Percentiles rank a stretch among this genome's conserved stretches.
These are phyloP conservation scores for Nesoenas mayeri DNA, from an alignment of 2,113 vertebrate genomes.

Conservation along the genomic window DNA sequence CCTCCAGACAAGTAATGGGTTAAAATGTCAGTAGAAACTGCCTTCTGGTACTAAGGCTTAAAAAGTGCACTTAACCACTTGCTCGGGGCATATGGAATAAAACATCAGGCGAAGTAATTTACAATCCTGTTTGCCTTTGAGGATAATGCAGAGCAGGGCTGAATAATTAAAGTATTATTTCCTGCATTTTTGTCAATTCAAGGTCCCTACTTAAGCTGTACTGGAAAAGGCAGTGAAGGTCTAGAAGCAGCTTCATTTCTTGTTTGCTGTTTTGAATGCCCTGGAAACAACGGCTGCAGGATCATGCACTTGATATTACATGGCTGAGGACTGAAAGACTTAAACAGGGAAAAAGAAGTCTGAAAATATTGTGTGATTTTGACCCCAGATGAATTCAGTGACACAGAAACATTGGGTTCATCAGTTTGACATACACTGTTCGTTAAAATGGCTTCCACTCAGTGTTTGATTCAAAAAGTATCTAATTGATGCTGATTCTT, in stretches of 20 bases:
- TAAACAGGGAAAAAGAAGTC: constrained; percentile 6
- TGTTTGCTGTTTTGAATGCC: constrained; percentile 25
- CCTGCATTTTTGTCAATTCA: constrained; percentile 56
- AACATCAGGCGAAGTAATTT: constrained; percentile 65
- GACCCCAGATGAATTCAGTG: constrained; percentile 22
- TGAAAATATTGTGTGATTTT: constrained; percentile 45
- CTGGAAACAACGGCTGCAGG: background rate
- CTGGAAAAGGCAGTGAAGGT: constrained; percentile 39
- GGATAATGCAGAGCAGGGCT: constrained; percentile 59
- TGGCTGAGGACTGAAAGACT: background rate
- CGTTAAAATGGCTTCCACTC: constrained; percentile 45
- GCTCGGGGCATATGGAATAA: constrained; percentile 61
- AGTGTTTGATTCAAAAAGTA: background rate
- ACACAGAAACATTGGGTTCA: constrained; percentile 28
- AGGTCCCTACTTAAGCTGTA: constrained; percentile 39
- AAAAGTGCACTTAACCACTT: constrained; percentile 76
- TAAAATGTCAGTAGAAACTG: constrained; percentile 64
- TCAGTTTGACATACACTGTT: constrained; percentile 26
- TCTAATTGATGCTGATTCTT: constrained; percentile 34
- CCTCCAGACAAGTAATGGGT: constrained; percentile 57
- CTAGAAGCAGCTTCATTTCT: constrained; percentile 31
- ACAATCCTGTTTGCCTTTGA: constrained; percentile 64
- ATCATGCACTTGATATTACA: background rate
- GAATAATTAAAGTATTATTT: constrained; percentile 69
- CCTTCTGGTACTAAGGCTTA: constrained; percentile 48